Evolutionary conservation across 2,888 invertebrate genomes (phyloP), one percentile per base, ranked within the genome.

Genomic region (Drosophila cyrtoloma): DNA sequence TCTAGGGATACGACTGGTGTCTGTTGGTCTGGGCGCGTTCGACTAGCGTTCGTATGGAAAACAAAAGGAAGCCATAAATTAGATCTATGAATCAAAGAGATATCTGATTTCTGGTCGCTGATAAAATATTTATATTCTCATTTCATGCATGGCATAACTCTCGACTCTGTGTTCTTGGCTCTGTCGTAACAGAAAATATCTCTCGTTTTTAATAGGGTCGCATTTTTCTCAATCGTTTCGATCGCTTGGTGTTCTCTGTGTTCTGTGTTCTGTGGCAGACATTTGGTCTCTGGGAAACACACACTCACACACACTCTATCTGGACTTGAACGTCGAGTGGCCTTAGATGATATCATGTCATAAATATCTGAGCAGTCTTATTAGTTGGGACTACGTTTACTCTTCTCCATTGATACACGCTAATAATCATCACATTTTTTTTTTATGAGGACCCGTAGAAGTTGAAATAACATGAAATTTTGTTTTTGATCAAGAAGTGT

Each of bases 41-140:
- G 59, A 59, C 70, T 53, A 71, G 66, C 50, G 22, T 0, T 44
- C 22, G 44, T 14, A 26, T 60, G 62, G 75, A 53, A 81, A 71
- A 81, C 86, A 86, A 92, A 77, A 92, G 92, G 92, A 92, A 92
- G 91, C 92, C 83, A 92, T 92, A 92, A 92, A 92, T 92, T 91
- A 91, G 86, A 86, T 92, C 92, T 92, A 92, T 92, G 92, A 92
- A 92, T 92, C 90, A 89, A 92, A 84, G 71, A 71, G 86, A 92
- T 92, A 92, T 92, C 92, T 92, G 92, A 92, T 92, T 92, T 92
- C 92, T 89, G 83, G 79, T 58, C 73, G 81, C 76, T 87, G 92
- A 92, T 92, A 92, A 92, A 90, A 91, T 86, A 92, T 86, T 85
- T 90, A 91, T 87, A 87, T 85, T 76, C 89, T 86, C 89, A 89